Evolutionary conservation across 2,113 vertebrate genomes (phyloP), one percentile per base, ranked within the genome.

Genomic region (Labeo rohita): DNA sequence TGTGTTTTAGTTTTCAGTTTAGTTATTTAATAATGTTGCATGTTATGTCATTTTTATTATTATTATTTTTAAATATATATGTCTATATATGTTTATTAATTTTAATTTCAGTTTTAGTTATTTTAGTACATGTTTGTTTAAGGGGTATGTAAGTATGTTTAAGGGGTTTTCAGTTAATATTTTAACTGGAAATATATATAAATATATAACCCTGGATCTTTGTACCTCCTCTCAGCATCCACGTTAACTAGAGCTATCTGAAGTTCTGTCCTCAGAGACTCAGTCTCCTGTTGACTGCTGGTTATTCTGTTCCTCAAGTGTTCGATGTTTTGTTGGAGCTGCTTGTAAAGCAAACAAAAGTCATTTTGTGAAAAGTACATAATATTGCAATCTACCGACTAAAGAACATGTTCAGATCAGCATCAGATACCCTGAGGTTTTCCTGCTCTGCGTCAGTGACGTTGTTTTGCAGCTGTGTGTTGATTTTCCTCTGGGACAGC

Each of bases 371-470:
- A 28, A 28, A 28, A 28, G 2, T 61, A 61, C 21, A 9, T 9
- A 61, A 56, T 56, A 8, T 8, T 56, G 56, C 56, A 59, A 1
- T 21, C 2, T 21, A 0, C 3, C 8, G 18, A 3, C 54, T 59
- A 59, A 59, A 59, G 54, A 8, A 3, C 54, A 59, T 28, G 39
- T 39, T 39, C 8, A 34, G 15, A 54, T 28, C 1, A 66, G 21
- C 8, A 50, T 47, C 36, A n/a, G 13, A 34, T 70, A 86, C 86
- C 87, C 59, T 84, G 36, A 90, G 65, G 89, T 87, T 94, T 61
- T 96, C 95, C 87, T 96, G 94, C 28, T 96, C 94, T 21, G 96
- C 93, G 39, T 95, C 90, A 36, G 93, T 87, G 8, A 95, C 95
- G 54, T 8, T 56, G 52, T 54, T 54, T 6, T 54, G 52, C 52